A percentile compares a stretch with the other conserved stretches of the same genome.
phyloP scores from a whole-genome alignment of 2,888 invertebrate genomes.

The Arrhopalites spinosus region DNA sequence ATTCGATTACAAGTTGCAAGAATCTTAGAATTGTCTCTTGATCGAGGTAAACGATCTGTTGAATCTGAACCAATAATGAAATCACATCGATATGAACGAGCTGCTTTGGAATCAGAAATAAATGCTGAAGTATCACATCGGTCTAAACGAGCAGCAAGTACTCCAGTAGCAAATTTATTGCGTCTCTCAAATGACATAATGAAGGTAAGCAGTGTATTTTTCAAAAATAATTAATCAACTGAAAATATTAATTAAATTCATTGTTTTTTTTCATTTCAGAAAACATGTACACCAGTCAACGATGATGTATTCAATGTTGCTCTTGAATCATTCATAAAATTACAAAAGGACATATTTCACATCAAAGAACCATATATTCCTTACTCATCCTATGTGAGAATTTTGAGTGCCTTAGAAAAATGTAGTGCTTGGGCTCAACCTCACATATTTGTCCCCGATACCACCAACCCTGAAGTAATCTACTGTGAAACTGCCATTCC shows the following conservation, averaged over 20 bases:
- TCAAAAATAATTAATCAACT: background rate
- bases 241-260: background rate
- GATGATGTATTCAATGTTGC: conserved; percentile 35
- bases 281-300: conserved; percentile 29
- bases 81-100: too few relatives aligned
- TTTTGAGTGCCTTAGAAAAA: conserved; percentile 31
- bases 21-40: conserved; percentile 4
- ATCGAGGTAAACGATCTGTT: background rate
- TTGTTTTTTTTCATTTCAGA: conserved; percentile 20
- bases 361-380: conserved; percentile 38
- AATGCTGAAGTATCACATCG: background rate
- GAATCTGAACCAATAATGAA: too few relatives aligned
- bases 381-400: conserved; percentile 31
- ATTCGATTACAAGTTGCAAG: background rate
- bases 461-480: background rate
- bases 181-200: conserved; percentile 21
- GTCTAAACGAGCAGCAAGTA: background rate
- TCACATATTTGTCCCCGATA: background rate
- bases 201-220: conserved; percentile 6
- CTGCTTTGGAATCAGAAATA: too few relatives aligned
- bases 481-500: conserved; percentile 3
- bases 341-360: conserved; percentile 31
- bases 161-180: conserved; percentile 21
- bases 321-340: conserved; percentile 33
- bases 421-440: conserved; percentile 33